Base-by-base conservation (phyloP, 2,888 invertebrate genomes). In the Aleiodes testaceus region DNA sequence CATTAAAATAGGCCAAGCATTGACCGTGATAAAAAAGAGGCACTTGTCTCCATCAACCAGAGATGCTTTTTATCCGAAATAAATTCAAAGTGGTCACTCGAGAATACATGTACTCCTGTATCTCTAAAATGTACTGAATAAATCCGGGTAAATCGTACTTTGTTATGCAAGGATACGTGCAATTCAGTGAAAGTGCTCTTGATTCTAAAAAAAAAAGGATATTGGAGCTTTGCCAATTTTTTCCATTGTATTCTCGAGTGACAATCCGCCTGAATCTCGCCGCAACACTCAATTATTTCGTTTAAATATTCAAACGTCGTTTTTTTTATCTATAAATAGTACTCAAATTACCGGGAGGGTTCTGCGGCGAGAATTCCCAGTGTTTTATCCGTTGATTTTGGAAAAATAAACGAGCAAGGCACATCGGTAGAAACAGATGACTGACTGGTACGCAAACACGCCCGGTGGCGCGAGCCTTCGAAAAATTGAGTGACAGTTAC, bases 371-470 rank as follows among this genome's bases (percentile, higher is more conserved):
- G 55, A 55, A 55, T 68, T 70, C 75, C 75, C 77, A 74, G 77
- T 81, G 81, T 85, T 85, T 85, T 85, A 85, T 84, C 84, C 78
- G 84, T 63, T 80, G 84, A 84, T 85, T 82, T 85, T 86, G 84
- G 84, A 86, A 84, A 85, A 86, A 87, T 85, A 87, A 87, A 86
- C 86, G 80, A 79, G 47, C 69, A 66, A 49, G 67, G 70, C 70
- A n/a, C n/a, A 59, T 50, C 44, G 61, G 69, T 74, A 78, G 84
- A 83, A 85, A 84, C 86, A 85, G 84, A 85, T 82, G 85, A 85
- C 84, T 84, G 77, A 78, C 69, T 78, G 76, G 74, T 69, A 70
- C 72, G 77, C 80, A 80, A 80, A 80, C 80, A 82, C 80, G 81
- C 80, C 82, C 81, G 80, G 77, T 70, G 63, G 45, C 45, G 45